Evolutionary conservation across 2,113 vertebrate genomes (phyloP), one percentile per base, ranked within the genome.

Genomic region (Sitta europaea): DNA sequence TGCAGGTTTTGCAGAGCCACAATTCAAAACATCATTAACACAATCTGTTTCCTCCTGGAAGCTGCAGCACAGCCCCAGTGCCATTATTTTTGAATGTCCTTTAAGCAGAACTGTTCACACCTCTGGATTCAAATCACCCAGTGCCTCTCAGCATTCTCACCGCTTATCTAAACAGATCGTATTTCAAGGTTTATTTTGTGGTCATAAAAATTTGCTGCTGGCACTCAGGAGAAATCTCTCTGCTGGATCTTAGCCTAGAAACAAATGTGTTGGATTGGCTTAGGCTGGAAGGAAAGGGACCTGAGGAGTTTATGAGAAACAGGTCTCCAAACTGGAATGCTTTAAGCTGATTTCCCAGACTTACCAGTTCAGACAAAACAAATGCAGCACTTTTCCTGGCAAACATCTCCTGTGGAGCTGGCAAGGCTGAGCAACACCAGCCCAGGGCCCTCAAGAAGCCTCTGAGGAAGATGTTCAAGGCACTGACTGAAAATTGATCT

Each of bases 121-220:
- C 70, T 95, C 93, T 80, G 10, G 66, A 93, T 90, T 86, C 90
- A 88, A 55, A 73, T 70, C 22, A 3, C 62, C 1, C 14, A 61
- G 65, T 51, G 77, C 35, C 77, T 93, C 71, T 90, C n/a, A 86
- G 78, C 66, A 16, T 92, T 96, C 93, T 83, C 77, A 72, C 54
- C 0, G 8, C 71, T 95, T 93, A 95, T 88, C 94, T 92, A 92
- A 96, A 90, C 87, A 20, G 50, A 54, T 94, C 67, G 4, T 53
- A 53, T 93, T 95, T 90, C 92, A 94, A 84, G 72, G 67, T 96
- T 96, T 96, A 63, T 83, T 93, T 86, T 88, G 92, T 51, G 90
- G 88, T 63, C 63, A 12, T 67, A 90, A 96, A 95, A 79, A 95
- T 86, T 73, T 80, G 92, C 94, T 70, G 54, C 38, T 94, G 96